A percentile compares a stretch with the other conserved stretches of the same genome.
These are phyloP conservation scores for Monomorium pharaonis DNA, from an alignment of 1,140 invertebrate species.

Conservation along the genomic window DNA sequence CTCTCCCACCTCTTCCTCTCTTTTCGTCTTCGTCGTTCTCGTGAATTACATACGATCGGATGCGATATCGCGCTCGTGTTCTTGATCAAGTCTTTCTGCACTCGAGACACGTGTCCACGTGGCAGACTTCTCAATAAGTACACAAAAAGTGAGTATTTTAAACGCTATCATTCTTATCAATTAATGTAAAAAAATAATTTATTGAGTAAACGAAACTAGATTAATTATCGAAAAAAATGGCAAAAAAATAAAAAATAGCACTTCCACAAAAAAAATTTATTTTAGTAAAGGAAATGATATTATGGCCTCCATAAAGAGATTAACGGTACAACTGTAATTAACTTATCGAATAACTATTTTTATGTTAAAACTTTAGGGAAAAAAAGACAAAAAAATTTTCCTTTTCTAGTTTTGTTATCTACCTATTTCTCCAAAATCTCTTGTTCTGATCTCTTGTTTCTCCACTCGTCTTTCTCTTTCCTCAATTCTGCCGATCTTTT, in stretches of 20 bases:
- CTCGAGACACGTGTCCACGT: conserved; percentile 7
- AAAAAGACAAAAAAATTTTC: no score
- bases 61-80: conserved; percentile 20
- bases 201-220: not conserved
- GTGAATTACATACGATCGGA: conserved; percentile 67
- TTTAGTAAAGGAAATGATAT: no score
- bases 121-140: conserved; percentile 14
- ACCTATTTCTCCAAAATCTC: no score
- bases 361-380: no score
- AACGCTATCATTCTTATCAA: not conserved
- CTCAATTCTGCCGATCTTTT: no score
- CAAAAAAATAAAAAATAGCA: not conserved
- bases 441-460: no score
- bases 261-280: not conserved
- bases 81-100: conserved; percentile 14
- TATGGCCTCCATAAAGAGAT: no score
- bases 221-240: not conserved
- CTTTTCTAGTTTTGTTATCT: no score
- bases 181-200: not conserved
- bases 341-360: no score
- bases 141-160: not conserved
- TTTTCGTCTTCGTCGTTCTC: conserved; percentile 37
- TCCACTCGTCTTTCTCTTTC: no score
- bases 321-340: no score
- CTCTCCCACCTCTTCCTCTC: conserved; percentile 33